Conservation (phyloP, 2,113 vertebrate genomes). For the Marmota monax region DNA sequence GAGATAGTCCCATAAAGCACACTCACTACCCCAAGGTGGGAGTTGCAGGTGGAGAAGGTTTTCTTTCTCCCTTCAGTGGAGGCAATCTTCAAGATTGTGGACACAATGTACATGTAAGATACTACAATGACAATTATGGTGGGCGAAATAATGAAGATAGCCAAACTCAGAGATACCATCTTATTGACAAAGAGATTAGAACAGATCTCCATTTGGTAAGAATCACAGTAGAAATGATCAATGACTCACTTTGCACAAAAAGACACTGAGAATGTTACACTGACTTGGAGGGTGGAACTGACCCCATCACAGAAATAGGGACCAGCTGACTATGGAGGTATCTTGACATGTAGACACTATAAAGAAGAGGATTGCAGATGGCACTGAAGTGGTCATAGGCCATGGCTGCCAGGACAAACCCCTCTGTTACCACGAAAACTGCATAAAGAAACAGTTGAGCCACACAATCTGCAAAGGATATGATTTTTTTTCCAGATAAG, state of each 20-base stretch:
- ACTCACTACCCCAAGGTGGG: constrained; percentile 70
- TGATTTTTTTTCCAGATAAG: constrained; percentile 60
- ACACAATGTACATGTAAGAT: constrained; percentile 67
- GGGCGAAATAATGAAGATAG: constrained; percentile 70
- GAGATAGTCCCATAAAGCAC: constrained; percentile 70
- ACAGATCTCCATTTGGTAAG: constrained; percentile 68
- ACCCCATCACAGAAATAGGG: constrained; percentile 70
- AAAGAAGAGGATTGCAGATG: constrained; percentile 73
- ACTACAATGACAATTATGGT: constrained; percentile 61
- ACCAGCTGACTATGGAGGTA: constrained; percentile 62
- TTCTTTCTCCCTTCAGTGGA: constrained; percentile 69
- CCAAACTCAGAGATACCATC: constrained; percentile 66
- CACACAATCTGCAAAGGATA: constrained; percentile 71
- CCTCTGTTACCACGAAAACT: constrained; percentile 70
- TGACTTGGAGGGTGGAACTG: constrained; percentile 66
- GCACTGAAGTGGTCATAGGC: constrained; percentile 69
- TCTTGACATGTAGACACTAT: constrained; percentile 49
- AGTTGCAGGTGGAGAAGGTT: constrained; percentile 73
- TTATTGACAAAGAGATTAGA: constrained; percentile 70
- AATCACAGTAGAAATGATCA: constrained; percentile 77
- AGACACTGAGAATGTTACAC: constrained; percentile 64
- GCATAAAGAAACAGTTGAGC: constrained; percentile 71
- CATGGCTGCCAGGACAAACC: constrained; percentile 75
- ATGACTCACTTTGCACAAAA: constrained; percentile 70
- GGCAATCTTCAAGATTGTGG: constrained; percentile 55